Evolutionary conservation across 2,113 vertebrate genomes (phyloP).

Genomic region (Bothrops jararaca): DNA sequence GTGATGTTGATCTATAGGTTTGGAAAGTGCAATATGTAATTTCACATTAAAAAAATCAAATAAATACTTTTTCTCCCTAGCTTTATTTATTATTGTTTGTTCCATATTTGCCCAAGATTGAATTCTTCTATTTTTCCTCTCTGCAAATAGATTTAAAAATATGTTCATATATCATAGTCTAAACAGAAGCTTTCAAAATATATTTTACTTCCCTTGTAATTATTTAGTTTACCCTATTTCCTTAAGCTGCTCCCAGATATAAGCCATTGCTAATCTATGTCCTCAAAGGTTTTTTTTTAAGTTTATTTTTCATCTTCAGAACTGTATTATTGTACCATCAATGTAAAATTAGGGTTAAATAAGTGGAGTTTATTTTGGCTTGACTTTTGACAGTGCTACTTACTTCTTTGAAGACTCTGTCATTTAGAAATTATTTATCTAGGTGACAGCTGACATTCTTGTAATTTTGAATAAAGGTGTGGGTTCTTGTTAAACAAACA

Average conservation of each 20-base stretch:
- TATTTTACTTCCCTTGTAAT: conserved; percentile 61
- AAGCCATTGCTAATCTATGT: conserved; percentile 71
- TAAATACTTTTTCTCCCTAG: background rate
- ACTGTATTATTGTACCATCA: conserved; percentile 52
- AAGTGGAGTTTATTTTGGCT: conserved; percentile 48
- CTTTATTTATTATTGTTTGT: background rate
- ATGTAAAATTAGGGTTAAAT: conserved; percentile 50
- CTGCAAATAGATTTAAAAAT: conserved; percentile 58
- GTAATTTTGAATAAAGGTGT: conserved; percentile 22
- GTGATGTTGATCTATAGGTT: background rate
- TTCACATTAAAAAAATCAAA: background rate
- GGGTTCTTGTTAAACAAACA: background rate
- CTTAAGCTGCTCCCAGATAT: conserved; percentile 69
- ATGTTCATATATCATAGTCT: conserved; percentile 54
- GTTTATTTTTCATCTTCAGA: conserved; percentile 48
- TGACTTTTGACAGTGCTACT: conserved; percentile 44
- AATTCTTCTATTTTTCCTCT: conserved; percentile 50
- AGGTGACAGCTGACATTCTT: conserved; percentile 41
- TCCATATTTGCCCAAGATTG: conserved; percentile 33
- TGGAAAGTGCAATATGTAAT: background rate
- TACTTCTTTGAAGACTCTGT: conserved; percentile 54
- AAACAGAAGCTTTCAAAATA: conserved; percentile 62
- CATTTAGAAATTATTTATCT: conserved; percentile 26
- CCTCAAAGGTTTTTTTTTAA: conserved; percentile 24
- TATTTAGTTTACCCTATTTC: conserved; percentile 70